phyloP scores from a whole-genome alignment of 2,797 vertebrate genomes.

The Sylvilagus floridanus region DNA sequence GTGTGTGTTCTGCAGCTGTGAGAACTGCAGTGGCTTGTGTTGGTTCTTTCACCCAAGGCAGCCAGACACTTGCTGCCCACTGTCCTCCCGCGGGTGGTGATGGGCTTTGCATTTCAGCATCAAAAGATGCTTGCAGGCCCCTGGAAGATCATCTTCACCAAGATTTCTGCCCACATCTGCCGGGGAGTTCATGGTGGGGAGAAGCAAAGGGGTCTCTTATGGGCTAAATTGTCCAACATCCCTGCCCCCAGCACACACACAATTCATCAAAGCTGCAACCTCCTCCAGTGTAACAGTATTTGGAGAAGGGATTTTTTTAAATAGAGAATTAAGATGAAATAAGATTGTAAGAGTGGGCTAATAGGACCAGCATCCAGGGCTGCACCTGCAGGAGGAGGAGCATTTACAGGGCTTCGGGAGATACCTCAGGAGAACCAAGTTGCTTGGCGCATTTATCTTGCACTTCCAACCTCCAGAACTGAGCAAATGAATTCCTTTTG shows the following conservation, averaged over 20 bases:
- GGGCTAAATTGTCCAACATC: neutral
- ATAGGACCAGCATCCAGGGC: neutral
- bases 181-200: too few relatives aligned
- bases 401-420: neutral
- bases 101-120: neutral
- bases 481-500: neutral
- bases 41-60: neutral
- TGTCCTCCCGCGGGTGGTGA: neutral
- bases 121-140: neutral
- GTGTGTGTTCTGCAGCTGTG: neutral
- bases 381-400: neutral
- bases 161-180: neutral
- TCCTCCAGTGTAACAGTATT: neutral
- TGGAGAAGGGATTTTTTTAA: neutral
- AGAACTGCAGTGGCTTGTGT: too few relatives aligned
- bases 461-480: neutral
- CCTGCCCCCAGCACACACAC: too few relatives aligned
- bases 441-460: neutral
- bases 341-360: too few relatives aligned
- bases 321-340: neutral
- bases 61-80: too few relatives aligned
- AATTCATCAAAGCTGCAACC: neutral
- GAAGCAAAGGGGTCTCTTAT: neutral
- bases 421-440: neutral
- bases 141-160: neutral